Base-by-base conservation (phyloP, 1,140 invertebrate species). In the Agraylea sexmaculata region DNA sequence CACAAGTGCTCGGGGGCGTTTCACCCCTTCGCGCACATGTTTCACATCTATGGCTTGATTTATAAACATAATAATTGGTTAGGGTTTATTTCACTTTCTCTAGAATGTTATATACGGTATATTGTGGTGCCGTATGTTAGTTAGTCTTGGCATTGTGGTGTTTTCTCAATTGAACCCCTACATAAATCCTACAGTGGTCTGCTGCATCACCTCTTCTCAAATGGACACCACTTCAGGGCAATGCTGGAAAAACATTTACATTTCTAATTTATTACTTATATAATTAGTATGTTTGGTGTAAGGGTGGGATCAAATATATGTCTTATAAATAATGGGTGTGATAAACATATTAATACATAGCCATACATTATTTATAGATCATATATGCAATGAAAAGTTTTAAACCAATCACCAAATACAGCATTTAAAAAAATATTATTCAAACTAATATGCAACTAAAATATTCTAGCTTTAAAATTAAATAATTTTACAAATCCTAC, bases 151-250 rank as follows among this genome's bases (percentile, higher is more conserved):
- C 46, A 48, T 31, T 42, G 29, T 22, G 40, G 19, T 39, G 42
- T 44, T 42, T 45, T 43, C 46, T 45, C 46, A 37, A 48, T 45
- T 42, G 35, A 42, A 32, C 38, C 27, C 6, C n/a, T 31, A 36
- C 22, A 49, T 49, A 49, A 49, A 49, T 49, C 43, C 35, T 12
- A 19, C 30, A 11, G 44, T 29, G 29, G 39, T 42, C 37, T 39
- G 45, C 13, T 18, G 8, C 27, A 35, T 25, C 27, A 23, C 13
- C 39, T 21, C n/a, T n/a, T 16, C 21, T 16, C n/a, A n/a, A n/a
- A 31, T 5, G 12, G 16, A 31, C 6, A 31, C 13, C 5, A 7
- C 12, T 11, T 16, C 30, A 5, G 5, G 30, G 12, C 10, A 5
- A 8, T 31, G 5, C 10, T 12, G 30, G 10, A 5, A 12, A 16